Base-by-base conservation (phyloP, 1,140 invertebrate genomes). In the Drosophila melanogaster region DNA sequence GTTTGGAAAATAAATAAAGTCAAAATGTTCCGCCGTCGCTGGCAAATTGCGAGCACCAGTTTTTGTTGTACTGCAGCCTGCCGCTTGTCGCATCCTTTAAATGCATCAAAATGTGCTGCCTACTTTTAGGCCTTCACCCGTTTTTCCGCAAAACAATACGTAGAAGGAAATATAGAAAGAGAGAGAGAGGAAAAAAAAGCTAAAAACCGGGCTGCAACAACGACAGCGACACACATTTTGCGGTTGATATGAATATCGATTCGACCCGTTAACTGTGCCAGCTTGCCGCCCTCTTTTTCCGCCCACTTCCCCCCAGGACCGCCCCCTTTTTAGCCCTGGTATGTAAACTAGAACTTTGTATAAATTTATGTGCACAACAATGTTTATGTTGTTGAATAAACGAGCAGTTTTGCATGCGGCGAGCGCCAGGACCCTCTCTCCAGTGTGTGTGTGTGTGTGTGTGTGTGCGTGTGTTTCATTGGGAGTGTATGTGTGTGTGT, bases 371-470 rank as follows among this genome's bases (percentile, higher is more conserved):
- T 87, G 81, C 79, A 87, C 81, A 86, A 86, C 83, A 86, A 87
- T 86, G 81, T 86, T 86, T 86, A 86, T 86, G 81, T 86, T 86
- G 83, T 86, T 86, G 83, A 86, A 86, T 87, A 86, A 86, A 87
- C 81, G 84, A 86, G 66, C 83, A 86, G 81, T 85, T 85, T 81
- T 87, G 78, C 80, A 84, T 83, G 80, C 71, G 79, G 71, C 67
- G 66, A 67, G 55, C 54, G 77, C 41, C 67, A 71, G 35, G 66
- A 70, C 26, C 66, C 55, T 14, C 22, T 6, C 22, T 38, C 17
- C 22, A 46, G 10, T 46, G 10, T 8, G 15, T 43, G 6, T 19
- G 10, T 22, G 2, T 26, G 22, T 47, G 41, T 47, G 11, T 54
- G 54, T 19, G 37, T 43, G 24, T 44, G 19, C 30, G 24, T 14